These are phyloP conservation scores for Neodon shergylaensis DNA, from an alignment of 2,113 vertebrate genomes.

Conservation along the genomic window DNA sequence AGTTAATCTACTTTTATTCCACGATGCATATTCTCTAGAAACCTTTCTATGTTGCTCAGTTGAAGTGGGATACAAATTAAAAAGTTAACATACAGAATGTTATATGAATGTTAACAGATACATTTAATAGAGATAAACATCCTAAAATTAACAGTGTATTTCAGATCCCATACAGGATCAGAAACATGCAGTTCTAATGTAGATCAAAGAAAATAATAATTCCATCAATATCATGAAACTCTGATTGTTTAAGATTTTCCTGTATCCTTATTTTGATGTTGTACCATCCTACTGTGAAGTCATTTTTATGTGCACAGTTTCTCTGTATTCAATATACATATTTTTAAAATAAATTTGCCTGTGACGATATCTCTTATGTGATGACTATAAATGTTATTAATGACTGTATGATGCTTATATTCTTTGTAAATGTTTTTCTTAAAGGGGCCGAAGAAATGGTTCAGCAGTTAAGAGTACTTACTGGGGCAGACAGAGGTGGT, in stretches of 20 bases:
- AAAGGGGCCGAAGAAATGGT: not conserved
- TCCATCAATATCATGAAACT: not conserved
- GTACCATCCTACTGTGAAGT: not conserved
- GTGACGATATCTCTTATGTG: not conserved
- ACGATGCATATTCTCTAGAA: not conserved
- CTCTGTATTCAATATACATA: not conserved
- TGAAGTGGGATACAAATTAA: not conserved
- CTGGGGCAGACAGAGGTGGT: too few relatives aligned
- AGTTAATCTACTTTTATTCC: not conserved
- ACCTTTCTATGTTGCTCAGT: too few relatives aligned
- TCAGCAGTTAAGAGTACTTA: not conserved
- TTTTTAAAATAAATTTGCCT: not conserved
- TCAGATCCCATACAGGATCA: too few relatives aligned
- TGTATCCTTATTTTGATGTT: not conserved
- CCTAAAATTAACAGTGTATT: not conserved
- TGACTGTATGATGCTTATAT: not conserved
- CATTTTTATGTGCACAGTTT: not conserved
- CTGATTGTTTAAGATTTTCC: not conserved
- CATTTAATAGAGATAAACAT: not conserved
- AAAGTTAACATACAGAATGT: not conserved
- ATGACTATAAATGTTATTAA: not conserved
- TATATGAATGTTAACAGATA: not conserved
- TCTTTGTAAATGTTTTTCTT: not conserved
- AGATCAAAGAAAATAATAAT: not conserved
- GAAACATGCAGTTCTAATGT: not conserved